Conservation (phyloP, 2,797 vertebrate species). For the Hoplostethus atlanticus region DNA sequence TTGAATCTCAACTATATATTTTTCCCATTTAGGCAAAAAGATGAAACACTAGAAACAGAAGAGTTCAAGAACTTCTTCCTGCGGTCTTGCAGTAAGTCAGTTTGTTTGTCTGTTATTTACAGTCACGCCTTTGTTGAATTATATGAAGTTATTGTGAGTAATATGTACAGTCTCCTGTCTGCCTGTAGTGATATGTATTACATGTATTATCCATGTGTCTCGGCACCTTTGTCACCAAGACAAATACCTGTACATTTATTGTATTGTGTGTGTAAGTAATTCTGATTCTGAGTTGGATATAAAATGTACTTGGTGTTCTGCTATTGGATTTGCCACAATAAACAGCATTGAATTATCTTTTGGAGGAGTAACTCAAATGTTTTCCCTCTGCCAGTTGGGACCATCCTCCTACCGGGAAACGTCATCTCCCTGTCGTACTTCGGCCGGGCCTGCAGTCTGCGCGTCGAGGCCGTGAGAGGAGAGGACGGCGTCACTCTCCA, state of each 20-base stretch:
- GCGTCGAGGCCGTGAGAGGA: slow-evolving; percentile 86
- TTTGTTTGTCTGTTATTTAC: neutral
- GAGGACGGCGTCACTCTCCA: slow-evolving; percentile 84
- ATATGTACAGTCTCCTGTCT: neutral
- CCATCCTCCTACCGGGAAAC: slow-evolving; percentile 90
- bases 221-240: neutral
- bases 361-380: neutral
- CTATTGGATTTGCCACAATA: neutral
- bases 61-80: slow-evolving; percentile 91
- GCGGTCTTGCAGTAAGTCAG: slow-evolving; percentile 87
- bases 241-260: no score
- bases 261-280: no score
- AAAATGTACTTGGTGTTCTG: neutral
- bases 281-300: no score
- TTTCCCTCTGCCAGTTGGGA: slow-evolving; percentile 83
- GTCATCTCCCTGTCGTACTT: slow-evolving; percentile 88
- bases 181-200: no score
- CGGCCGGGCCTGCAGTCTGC: slow-evolving; percentile 85
- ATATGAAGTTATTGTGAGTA: no score
- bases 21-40: slow-evolving; percentile 85
- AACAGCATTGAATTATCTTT: neutral
- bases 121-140: no score
- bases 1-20: neutral
- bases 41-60: slow-evolving; percentile 84
- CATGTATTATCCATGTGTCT: neutral